Evolutionary conservation across 2,113 vertebrate species (phyloP).

Genomic region (Hyaena hyaena): DNA sequence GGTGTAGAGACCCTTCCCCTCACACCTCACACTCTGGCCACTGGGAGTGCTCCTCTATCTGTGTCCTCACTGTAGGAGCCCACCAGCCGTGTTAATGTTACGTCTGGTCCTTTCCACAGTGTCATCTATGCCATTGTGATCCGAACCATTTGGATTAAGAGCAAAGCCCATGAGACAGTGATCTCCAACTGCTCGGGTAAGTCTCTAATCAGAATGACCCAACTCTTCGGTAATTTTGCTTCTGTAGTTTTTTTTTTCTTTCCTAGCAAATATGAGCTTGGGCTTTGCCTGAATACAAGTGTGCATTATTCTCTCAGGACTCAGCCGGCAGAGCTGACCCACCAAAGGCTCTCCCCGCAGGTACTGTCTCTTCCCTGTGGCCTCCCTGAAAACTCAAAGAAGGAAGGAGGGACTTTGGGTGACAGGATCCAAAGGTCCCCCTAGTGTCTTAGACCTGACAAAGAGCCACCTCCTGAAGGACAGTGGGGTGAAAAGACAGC

Average conservation of each 20-base stretch:
- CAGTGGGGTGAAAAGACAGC: background rate
- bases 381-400: background rate
- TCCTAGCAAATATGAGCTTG: background rate
- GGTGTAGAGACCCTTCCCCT: background rate
- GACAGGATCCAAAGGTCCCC: accelerated
- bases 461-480: background rate
- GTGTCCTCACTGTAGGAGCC: background rate
- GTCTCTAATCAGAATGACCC: conserved; percentile 24
- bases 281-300: background rate
- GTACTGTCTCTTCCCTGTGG: background rate
- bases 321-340: too few relatives aligned
- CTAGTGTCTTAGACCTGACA: background rate
- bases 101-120: conserved; percentile 64
- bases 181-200: conserved; percentile 86
- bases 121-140: conserved; percentile 88
- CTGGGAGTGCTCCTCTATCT: too few relatives aligned
- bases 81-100: background rate
- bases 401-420: background rate
- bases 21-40: too few relatives aligned
- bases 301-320: background rate
- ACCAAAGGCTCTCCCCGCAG: background rate
- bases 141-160: conserved; percentile 89
- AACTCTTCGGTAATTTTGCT: background rate
- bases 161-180: conserved; percentile 83
- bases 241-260: background rate